phyloP scores from a whole-genome alignment of 2,113 vertebrate species.

The Pao palembangensis region DNA sequence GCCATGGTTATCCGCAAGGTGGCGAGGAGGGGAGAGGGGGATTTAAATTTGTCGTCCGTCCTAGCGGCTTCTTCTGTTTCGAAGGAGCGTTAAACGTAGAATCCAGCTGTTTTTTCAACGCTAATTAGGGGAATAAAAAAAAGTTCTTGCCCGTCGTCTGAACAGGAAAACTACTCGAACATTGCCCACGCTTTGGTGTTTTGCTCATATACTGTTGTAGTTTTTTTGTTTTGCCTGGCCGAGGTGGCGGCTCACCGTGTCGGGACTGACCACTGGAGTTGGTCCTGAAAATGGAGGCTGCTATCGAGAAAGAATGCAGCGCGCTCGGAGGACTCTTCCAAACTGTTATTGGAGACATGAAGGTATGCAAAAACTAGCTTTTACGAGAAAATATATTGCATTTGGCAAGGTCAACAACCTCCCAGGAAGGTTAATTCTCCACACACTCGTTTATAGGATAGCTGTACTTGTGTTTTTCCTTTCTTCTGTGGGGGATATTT shows the following conservation, averaged over 20 bases:
- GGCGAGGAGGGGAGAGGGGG: conserved; percentile 50
- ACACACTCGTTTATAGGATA: background rate
- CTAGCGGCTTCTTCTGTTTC: conserved; percentile 41
- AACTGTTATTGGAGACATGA: conserved; percentile 80
- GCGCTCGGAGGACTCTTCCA: conserved; percentile 82
- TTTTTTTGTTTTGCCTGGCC: conserved; percentile 20
- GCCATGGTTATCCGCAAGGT: conserved; percentile 47
- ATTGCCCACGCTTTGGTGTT: background rate
- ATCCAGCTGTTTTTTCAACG: background rate
- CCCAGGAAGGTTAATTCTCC: background rate
- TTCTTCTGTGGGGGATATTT: background rate
- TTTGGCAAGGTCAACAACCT: background rate
- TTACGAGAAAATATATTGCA: background rate
- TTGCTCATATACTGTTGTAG: background rate
- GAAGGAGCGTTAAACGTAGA: conserved; percentile 27
- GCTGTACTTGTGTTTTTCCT: background rate
- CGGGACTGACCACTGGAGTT: conserved; percentile 60
- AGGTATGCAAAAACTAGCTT: conserved; percentile 56
- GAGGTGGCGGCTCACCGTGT: conserved; percentile 45
- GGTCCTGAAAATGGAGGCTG: conserved; percentile 77
- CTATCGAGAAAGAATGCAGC: conserved; percentile 81
- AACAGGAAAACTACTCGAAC: no score
- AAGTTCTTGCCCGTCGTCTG: background rate
- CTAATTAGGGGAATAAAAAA: background rate
- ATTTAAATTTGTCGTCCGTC: conserved; percentile 64